Evolutionary conservation across 2,113 vertebrate genomes (phyloP), one percentile per base, ranked within the genome.

Genomic region (Hypocryptadius cinnamomeus): DNA sequence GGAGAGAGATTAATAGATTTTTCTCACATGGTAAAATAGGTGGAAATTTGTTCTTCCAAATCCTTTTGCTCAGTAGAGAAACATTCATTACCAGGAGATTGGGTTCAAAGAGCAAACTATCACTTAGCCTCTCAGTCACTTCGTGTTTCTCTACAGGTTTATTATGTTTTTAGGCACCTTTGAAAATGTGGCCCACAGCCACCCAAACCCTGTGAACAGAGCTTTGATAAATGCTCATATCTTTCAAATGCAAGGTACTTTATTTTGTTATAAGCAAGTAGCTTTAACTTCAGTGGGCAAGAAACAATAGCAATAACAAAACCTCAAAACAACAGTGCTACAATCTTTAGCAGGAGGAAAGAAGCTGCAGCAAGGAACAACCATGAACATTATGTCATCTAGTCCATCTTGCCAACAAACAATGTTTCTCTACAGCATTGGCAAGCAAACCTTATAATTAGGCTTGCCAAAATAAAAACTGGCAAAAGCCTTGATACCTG

Each of bases 381-480:
- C 73, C 56, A 50, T 47, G 64, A 85, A 50, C 66, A 72, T 93
- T 89, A 96, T 83, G 59, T 96, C 95, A 95, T 85, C 89, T 54
- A 82, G 74, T 69, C 69, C 54, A 63, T 54, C 81, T 65, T 95
- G 92, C 94, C 95, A 95, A 81, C 48, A 93, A 65, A 91, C 61
- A 40, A 69, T 92, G 81, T 87, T 96, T 95, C 91, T 89, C 78
- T 92, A 76, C 45, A 87, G 78, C 78, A 80, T 79, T 94, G 92
- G 94, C 91, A 93, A 92, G 78, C 35, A 79, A 92, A 94, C 54
- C 63, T 79, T 35, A 63, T 89, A 79, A 93, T 31, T 63, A 31
- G 73, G 66, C 63, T 91, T 91, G 89, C 89, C 91, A 91, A 69
- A 92, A 92, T 54, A 76, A 91, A 94, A 94, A 79, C 87, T 95